Base-by-base conservation (phyloP, 2,113 vertebrate genomes). In the Donacobius atricapilla region DNA sequence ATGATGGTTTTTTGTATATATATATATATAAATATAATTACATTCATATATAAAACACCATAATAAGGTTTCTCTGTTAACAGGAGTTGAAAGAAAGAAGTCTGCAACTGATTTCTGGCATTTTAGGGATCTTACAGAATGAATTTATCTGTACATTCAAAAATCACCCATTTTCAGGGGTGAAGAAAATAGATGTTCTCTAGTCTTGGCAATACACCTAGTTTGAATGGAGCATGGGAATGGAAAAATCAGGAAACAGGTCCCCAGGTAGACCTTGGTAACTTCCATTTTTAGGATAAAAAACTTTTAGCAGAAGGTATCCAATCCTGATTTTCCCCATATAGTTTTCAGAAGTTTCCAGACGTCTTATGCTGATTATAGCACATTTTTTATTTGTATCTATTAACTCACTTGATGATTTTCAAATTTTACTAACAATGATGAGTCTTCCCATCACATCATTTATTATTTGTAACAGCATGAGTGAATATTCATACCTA, bases 401-500 rank as follows among this genome's bases (percentile, higher is more conserved):
- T 90, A 73, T 60, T 54, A 86, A 80, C n/a, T 86, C 33, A 24
- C 21, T 85, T 83, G 82, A 58, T 92, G 68, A 78, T 93, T 92
- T 40, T 91, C 68, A 91, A 68, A 89, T 90, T 77, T 86, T 82
- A 78, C 35, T 80, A 86, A 86, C 13, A 83, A n/a, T 37, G 63
- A 91, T 76, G 25, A 95, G 30, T 58, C 23, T 83, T 76, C 63
- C 51, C 24, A 77, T 57, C 23, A 28, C 6, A 78, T 35, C 1
- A 83, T 82, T 92, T 87, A 84, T 82, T 89, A 94, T 91, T 92
- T 87, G 70, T 65, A 60, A 71, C 19, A 30, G 61, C 24, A 75
- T 3, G 2, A 95, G 69, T 35, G 69, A 95, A 51, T 28, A n/a
- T n/a, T n/a, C n/a, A n/a, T 89, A 83, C 35, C 70, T 82, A 82